Conservation (phyloP, 2,797 vertebrate species). For the Sebastes steindachneri region DNA sequence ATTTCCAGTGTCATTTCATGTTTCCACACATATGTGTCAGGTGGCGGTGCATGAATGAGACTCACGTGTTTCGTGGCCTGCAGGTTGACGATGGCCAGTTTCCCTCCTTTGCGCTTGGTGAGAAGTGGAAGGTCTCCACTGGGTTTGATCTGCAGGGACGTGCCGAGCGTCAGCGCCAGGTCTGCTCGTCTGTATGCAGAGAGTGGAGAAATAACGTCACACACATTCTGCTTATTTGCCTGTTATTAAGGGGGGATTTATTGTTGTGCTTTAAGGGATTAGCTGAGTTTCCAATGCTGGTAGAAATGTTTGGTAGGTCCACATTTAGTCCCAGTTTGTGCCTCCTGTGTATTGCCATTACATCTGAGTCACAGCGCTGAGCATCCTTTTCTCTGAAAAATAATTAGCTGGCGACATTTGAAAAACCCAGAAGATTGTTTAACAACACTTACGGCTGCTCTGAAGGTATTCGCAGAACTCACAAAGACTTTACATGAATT, state of each 20-base stretch:
- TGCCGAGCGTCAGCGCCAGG: slow-evolving; percentile 93
- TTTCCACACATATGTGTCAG: not conserved
- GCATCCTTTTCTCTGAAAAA: not conserved
- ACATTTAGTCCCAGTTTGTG: not conserved
- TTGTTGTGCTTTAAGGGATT: not conserved
- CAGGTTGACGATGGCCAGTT: slow-evolving; percentile 93
- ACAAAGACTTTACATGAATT: not conserved
- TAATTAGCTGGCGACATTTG: not conserved
- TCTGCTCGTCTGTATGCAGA: slow-evolving; percentile 87
- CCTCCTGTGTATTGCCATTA: not conserved
- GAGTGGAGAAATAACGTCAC: not conserved
- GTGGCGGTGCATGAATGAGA: slow-evolving; percentile 16
- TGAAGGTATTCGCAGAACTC: not conserved
- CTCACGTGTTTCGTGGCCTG: slow-evolving; percentile 96
- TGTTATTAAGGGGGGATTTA: not conserved
- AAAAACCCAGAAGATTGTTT: not conserved
- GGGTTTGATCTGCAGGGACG: slow-evolving; percentile 97
- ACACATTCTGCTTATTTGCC: not conserved
- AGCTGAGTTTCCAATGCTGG: not conserved
- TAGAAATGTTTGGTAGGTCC: not conserved
- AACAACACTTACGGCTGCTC: not conserved
- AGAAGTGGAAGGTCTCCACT: slow-evolving; percentile 93
- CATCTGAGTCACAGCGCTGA: not conserved
- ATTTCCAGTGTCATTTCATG: not conserved
- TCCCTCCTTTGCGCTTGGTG: slow-evolving; percentile 95